These are phyloP conservation scores for Rostratula benghalensis DNA, from an alignment of 2,113 vertebrate genomes.

Conservation along the genomic window DNA sequence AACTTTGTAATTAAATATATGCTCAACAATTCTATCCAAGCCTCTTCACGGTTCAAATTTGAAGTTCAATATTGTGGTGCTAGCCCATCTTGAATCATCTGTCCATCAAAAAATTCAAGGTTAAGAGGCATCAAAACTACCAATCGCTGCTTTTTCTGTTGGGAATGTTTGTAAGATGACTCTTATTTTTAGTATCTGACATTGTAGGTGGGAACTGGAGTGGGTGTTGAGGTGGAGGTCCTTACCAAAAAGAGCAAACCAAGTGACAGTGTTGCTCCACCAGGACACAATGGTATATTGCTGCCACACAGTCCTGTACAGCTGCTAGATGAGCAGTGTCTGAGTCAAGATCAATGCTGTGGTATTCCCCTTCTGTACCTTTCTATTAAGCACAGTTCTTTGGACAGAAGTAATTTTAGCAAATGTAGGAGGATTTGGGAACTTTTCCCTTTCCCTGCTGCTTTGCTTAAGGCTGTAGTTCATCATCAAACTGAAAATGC, in stretches of 20 bases:
- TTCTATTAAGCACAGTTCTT: neutral
- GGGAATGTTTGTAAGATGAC: neutral
- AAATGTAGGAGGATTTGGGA: neutral
- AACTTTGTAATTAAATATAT: neutral
- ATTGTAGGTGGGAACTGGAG: neutral
- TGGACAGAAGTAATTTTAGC: neutral
- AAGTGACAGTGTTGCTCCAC: neutral
- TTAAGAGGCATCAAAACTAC: neutral
- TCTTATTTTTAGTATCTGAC: neutral
- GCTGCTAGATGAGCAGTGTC: neutral
- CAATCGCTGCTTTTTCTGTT: neutral
- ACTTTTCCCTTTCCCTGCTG: neutral
- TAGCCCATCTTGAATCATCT: neutral
- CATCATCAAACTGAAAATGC: neutral
- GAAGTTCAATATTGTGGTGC: neutral
- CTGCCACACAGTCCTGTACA: neutral
- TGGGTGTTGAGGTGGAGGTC: neutral
- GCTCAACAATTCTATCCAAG: neutral
- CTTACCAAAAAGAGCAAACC: neutral
- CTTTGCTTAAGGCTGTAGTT: neutral
- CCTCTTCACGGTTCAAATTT: neutral
- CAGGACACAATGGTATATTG: neutral
- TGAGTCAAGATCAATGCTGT: neutral
- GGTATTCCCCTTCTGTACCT: neutral
- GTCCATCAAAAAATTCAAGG: neutral